Base-by-base conservation (phyloP, 2,797 vertebrate species). In the Pangasius larnaudii region DNA sequence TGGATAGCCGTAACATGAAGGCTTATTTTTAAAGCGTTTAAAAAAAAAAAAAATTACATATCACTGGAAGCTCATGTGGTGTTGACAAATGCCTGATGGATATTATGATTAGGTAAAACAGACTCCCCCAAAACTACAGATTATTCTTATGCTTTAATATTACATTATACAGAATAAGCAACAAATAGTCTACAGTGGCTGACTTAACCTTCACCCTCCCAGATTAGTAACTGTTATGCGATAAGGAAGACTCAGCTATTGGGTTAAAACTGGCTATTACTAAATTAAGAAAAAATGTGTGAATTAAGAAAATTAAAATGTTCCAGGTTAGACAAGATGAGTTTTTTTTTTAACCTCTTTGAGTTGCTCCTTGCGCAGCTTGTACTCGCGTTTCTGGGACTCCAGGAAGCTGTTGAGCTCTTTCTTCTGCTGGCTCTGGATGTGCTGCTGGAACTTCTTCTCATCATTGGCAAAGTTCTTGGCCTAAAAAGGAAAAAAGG, bases 391-490 rank as follows among this genome's bases (percentile, higher is more conserved):
- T 93, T 99, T 99, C 94, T 99, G 98, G 5, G 98, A 98, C 92
- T 99, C 98, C 85, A 98, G 91, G 93, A 99, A 99, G 93, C 97
- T 98, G 94, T 95, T 99, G 30, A 99, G 95, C 91, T 99, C 99
- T 93, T 99, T 99, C 94, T 99, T 99, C 93, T 99, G 98, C 89
- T 99, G 98, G 92, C 96, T 97, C 94, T 99, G 98, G 93, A 99
- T 99, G 93, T 99, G 98, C 87, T 99, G 99, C 78, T 99, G 98
- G 92, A 99, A 99, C 94, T 99, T 99, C 96, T 99, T 99, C 92
- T 99, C 98, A 92, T 99, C 98, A 11, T 97, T 99, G 90, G 94
- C 95, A 95, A 99, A 98, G 0, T 97, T 97, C 96, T 99, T 99
- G 90, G 97, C 97, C 98, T 99, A 81, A 42, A 79, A 59, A 86